These are phyloP conservation scores for Aromia moschata DNA, from an alignment of 2,888 invertebrate species.

Conservation along the genomic window DNA sequence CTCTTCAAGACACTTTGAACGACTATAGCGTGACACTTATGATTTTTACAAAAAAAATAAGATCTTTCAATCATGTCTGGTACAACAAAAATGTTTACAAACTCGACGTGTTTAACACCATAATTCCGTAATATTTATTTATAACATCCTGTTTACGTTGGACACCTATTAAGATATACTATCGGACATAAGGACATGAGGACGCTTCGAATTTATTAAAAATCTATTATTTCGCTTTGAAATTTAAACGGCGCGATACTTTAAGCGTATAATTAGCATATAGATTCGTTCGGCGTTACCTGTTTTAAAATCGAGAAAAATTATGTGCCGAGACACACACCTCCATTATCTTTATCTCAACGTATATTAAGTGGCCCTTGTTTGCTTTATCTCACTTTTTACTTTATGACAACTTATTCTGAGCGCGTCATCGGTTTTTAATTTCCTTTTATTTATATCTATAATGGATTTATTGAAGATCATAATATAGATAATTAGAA, in stretches of 20 bases:
- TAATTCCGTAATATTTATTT: no score
- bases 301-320: conserved; percentile 10
- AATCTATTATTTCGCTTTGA: not conserved
- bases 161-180: no score
- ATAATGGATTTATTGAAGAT: conserved; percentile 16
- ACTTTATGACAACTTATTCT: conserved; percentile 21
- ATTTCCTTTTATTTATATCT: conserved; percentile 4
- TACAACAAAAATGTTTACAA: no score
- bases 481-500: not conserved
- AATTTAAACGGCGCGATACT: conserved; percentile 4
- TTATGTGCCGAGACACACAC: not conserved
- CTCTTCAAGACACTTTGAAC: no score
- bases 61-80: no score
- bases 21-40: no score
- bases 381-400: conserved; percentile 19
- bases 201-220: conserved; percentile 1
- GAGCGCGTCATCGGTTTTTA: conserved; percentile 11
- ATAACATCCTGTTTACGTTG: no score
- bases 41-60: no score
- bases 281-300: conserved; percentile 2
- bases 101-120: no score
- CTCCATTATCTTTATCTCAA: conserved; percentile 14
- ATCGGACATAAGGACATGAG: no score
- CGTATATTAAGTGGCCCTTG: conserved; percentile 13
- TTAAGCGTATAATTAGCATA: conserved; percentile 6